These are phyloP conservation scores for Achatina immaculata DNA, from an alignment of 1,140 invertebrate species.

Conservation along the genomic window DNA sequence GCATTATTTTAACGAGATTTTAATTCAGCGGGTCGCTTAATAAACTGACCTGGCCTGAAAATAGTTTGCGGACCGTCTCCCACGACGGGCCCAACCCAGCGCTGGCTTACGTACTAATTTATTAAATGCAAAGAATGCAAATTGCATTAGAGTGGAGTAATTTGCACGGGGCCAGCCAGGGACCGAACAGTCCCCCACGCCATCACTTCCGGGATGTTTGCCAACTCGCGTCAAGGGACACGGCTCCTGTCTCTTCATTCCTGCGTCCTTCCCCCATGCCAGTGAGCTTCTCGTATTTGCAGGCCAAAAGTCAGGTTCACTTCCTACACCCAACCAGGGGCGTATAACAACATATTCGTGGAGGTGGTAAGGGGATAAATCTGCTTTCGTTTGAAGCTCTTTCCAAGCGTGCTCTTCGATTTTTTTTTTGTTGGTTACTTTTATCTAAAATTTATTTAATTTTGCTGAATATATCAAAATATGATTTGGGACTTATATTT, in stretches of 20 bases:
- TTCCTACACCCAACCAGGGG: too few relatives aligned
- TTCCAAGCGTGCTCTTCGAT: too few relatives aligned
- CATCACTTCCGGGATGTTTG: slow-evolving; percentile 14
- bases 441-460: too few relatives aligned
- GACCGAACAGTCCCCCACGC: neutral
- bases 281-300: neutral
- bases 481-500: too few relatives aligned
- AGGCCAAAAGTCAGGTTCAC: slow-evolving; percentile 2
- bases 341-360: too few relatives aligned
- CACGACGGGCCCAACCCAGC: slow-evolving; percentile 21
- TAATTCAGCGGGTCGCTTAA: slow-evolving; percentile 45
- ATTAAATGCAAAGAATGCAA: slow-evolving; percentile 56
- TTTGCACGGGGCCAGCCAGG: slow-evolving; percentile 42
- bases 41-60: slow-evolving; percentile 36
- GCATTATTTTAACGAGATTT: slow-evolving; percentile 53
- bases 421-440: too few relatives aligned
- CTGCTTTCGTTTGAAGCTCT: too few relatives aligned
- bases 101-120: slow-evolving; percentile 52
- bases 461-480: too few relatives aligned
- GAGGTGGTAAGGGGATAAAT: too few relatives aligned
- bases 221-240: neutral
- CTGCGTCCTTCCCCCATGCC: neutral
- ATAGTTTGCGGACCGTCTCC: slow-evolving; percentile 40
- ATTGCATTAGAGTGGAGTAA: slow-evolving; percentile 53
- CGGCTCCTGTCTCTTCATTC: slow-evolving; percentile 36